Base-by-base conservation (phyloP, 2,797 vertebrate species). In the Mormyrops boulengeri region DNA sequence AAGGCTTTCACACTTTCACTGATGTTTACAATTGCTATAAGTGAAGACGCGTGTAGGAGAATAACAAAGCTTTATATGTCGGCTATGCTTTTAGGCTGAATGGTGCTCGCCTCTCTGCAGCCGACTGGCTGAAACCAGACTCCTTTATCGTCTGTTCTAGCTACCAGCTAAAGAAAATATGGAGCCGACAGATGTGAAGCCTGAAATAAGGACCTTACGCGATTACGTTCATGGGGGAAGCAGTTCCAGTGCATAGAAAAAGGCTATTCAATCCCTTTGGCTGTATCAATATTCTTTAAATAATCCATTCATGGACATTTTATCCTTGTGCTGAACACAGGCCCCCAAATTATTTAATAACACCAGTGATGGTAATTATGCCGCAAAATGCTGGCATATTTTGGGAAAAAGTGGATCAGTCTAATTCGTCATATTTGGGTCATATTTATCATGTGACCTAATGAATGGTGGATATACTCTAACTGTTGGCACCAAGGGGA, bases 221-320 rank as follows among this genome's bases (percentile, higher is more conserved):
- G 77, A 82, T 82, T 47, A 47, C 38, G 41, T 41, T 47, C 30
- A 47, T 82, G 77, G 38, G 77, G 77, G 30, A 44, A 82, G 77
- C 77, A 82, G 77, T 47, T 82, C 77, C 77, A 44, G 38, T 82
- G 41, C 19, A 82, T 47, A 82, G 77, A 82, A n/a, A 47, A 82
- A n/a, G 77, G 77, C 38, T 44, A 82, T 82, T 82, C 77, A 47
- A 82, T 82, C 41, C 19, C 77, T 82, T 77, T 88, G 69, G 69
- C 69, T 77, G 34, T 41, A 80, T 55, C 52, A 89, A 62, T 89
- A 44, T 82, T 89, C 52, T 60, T 41, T 89, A 80, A 89, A 89
- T 89, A 89, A 89, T 89, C 80, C 80, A 89, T 85, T 85, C 80
- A 82, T 44, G 41, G 77, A 47, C 85, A 86, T 38, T 52, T 52